Percentiles rank a stretch among this genome's conserved stretches.
phyloP scores from a whole-genome alignment of 2,888 invertebrate species.

The Drosophila paracracens region DNA sequence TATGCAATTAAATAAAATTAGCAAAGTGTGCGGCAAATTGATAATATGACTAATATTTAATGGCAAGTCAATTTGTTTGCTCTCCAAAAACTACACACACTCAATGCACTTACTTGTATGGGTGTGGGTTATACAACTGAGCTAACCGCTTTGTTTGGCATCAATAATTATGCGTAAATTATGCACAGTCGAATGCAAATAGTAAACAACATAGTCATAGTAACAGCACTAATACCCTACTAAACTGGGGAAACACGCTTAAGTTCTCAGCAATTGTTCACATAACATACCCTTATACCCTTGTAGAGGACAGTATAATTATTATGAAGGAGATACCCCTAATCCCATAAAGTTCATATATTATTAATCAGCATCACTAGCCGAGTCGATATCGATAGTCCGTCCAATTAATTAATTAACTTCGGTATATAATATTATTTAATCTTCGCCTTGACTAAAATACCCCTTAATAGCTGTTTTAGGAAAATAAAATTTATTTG shows the following conservation, averaged over 20 bases:
- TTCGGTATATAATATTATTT: not conserved
- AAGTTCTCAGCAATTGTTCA: not conserved
- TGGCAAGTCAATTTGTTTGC: constrained; percentile 67
- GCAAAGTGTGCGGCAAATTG: constrained; percentile 66
- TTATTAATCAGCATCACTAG: not conserved
- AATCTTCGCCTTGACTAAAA: not conserved
- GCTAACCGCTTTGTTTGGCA: constrained; percentile 53
- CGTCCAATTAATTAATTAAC: not conserved
- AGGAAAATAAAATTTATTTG: not conserved
- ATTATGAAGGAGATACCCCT: not conserved
- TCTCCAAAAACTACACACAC: constrained; percentile 33
- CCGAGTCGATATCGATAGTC: not conserved
- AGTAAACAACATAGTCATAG: constrained; percentile 23
- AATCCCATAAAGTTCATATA: not conserved
- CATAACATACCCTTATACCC: not conserved
- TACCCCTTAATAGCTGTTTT: not conserved
- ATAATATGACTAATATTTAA: constrained; percentile 69
- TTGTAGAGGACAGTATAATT: not conserved
- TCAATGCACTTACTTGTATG: not conserved
- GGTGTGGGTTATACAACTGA: constrained; percentile 30
- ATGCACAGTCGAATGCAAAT: constrained; percentile 61
- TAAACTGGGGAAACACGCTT: not conserved
- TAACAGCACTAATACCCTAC: constrained; percentile 14
- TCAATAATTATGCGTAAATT: constrained; percentile 73
- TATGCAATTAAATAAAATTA: constrained; percentile 75